phyloP scores from a whole-genome alignment of 2,797 vertebrate species.

The Trachurus trachurus region DNA sequence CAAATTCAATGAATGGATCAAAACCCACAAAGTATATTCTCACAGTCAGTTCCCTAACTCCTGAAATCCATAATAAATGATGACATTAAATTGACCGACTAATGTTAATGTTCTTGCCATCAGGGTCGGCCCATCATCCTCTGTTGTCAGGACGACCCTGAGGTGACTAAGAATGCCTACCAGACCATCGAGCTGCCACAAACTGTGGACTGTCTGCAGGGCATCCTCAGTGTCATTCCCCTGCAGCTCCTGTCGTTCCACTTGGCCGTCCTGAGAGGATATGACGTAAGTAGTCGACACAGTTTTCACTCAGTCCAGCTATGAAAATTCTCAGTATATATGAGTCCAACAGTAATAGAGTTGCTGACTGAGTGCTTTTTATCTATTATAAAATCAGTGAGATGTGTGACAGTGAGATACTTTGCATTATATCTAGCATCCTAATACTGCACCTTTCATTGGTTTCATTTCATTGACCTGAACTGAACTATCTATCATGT shows the following conservation, averaged over 20 bases:
- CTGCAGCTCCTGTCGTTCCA: slow-evolving; percentile 96
- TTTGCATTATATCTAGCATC: no score
- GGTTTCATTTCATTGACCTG: not conserved
- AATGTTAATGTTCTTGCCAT: slow-evolving; percentile 1
- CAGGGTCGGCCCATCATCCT: slow-evolving; percentile 95
- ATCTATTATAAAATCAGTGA: not conserved
- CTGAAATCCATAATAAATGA: not conserved
- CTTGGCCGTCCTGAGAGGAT: slow-evolving; percentile 95
- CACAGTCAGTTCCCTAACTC: not conserved
- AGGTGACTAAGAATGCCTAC: slow-evolving; percentile 90
- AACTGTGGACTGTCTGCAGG: slow-evolving; percentile 96
- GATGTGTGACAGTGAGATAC: not conserved
- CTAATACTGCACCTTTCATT: not conserved
- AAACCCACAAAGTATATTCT: not conserved
- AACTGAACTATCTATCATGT: not conserved
- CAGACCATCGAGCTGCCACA: slow-evolving; percentile 94
- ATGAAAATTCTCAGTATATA: not conserved
- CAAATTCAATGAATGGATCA: no score
- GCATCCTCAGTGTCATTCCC: slow-evolving; percentile 94
- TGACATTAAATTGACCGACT: not conserved
- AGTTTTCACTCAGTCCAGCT: not conserved
- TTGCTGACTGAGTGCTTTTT: not conserved
- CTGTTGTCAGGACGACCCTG: slow-evolving; percentile 92
- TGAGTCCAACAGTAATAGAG: no score
- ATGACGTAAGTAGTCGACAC: slow-evolving; percentile 87